Conservation (phyloP, 2,888 invertebrate species). For the Polymixis lichenea region DNA sequence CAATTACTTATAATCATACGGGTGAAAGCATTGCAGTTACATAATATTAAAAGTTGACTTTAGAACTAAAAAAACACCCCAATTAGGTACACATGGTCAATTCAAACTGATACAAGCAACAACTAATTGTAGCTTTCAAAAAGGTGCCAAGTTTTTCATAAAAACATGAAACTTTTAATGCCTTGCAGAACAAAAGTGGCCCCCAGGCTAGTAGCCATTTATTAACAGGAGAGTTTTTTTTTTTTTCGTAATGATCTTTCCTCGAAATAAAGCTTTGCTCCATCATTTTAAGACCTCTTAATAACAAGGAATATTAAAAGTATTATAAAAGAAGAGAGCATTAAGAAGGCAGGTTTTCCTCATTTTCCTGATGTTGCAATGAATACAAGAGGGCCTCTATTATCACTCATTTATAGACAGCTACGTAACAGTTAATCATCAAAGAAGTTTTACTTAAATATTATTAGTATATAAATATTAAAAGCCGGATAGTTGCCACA, state of each 20-base stretch:
- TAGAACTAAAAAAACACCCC: too few species aligned
- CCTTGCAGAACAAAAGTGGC: neutral
- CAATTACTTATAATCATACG: too few species aligned
- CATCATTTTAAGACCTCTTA: slow-evolving; percentile 43
- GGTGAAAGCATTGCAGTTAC: neutral
- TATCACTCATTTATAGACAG: neutral
- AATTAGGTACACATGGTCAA: neutral
- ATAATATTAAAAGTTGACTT: neutral
- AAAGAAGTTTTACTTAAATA: neutral
- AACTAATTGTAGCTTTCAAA: neutral
- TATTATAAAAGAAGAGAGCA: slow-evolving; percentile 4
- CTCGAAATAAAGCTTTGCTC: slow-evolving; percentile 31
- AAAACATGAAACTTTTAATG: neutral
- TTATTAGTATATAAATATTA: neutral
- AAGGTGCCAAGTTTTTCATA: neutral
- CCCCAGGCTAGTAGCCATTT: neutral
- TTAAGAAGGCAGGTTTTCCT: slow-evolving; percentile 26
- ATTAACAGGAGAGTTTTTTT: slow-evolving; percentile 11
- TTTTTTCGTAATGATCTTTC: slow-evolving; percentile 30
- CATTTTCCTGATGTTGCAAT: slow-evolving; percentile 17
- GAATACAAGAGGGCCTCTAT: slow-evolving; percentile 6
- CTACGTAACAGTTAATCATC: neutral
- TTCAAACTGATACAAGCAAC: neutral
- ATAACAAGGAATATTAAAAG: slow-evolving; percentile 40
- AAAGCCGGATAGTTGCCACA: too few species aligned